Evolutionary conservation across 2,113 vertebrate genomes (phyloP).

Genomic region (Ceuthmochares aereus): DNA sequence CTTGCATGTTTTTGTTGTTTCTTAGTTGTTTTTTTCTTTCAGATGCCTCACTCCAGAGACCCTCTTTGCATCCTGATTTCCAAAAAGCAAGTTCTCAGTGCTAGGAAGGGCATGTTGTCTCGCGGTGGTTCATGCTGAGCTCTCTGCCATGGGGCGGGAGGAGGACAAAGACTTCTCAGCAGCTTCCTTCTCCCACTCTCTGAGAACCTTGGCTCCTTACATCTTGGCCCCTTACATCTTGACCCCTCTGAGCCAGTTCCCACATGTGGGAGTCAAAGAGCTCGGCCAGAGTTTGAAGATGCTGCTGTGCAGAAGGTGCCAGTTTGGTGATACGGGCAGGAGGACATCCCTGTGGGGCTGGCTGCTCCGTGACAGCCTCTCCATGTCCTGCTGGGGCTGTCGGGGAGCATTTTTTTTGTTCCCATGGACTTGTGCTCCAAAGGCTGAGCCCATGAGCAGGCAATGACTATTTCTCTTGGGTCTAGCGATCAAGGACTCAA

Average conservation of each 20-base stretch:
- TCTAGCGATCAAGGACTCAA: neutral
- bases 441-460: neutral
- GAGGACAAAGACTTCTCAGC: neutral
- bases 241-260: neutral
- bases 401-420: accelerated
- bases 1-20: neutral
- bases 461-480: neutral
- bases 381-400: neutral
- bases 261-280: neutral
- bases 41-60: neutral
- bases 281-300: neutral
- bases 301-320: neutral
- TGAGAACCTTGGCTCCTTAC: neutral
- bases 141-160: neutral
- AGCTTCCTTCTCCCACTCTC: neutral
- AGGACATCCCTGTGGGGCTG: neutral
- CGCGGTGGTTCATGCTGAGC: neutral
- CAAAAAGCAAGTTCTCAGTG: neutral
- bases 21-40: too few relatives aligned
- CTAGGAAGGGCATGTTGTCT: neutral
- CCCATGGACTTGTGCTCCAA: neutral
- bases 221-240: accelerated
- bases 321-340: neutral
- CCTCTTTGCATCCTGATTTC: neutral
- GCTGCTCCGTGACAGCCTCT: accelerated